These are phyloP conservation scores for Palaemon carinicauda DNA, from an alignment of 1,140 invertebrate genomes.

Conservation along the genomic window DNA sequence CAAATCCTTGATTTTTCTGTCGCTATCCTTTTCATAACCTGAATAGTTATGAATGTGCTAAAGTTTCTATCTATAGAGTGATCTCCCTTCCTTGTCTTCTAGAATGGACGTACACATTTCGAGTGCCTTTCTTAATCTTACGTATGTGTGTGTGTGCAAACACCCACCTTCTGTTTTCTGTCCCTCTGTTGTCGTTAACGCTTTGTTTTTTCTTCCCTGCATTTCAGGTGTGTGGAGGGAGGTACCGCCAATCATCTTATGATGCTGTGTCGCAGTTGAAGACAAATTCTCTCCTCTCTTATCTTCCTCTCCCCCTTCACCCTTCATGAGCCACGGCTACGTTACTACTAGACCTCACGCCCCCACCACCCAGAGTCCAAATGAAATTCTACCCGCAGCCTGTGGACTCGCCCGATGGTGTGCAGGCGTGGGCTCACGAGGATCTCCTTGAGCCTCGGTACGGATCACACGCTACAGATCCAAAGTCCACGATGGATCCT, in stretches of 20 bases:
- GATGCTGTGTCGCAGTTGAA: conserved; percentile 27
- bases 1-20: not conserved
- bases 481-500: conserved; percentile 70
- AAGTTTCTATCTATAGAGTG: too few species aligned
- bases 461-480: conserved; percentile 63
- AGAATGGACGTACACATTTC: not conserved
- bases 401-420: conserved; percentile 56
- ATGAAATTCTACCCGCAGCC: conserved; percentile 61
- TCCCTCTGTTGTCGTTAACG: conserved; percentile 24
- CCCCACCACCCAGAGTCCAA: conserved; percentile 27
- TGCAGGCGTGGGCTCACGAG: conserved; percentile 60
- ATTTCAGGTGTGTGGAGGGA: conserved; percentile 25
- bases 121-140: not conserved
- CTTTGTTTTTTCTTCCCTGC: conserved; percentile 3
- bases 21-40: not conserved
- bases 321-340: conserved; percentile 31
- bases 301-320: not conserved
- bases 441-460: conserved; percentile 57
- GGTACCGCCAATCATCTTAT: conserved; percentile 5
- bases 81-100: not conserved
- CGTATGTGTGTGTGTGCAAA: not conserved
- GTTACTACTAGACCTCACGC: not conserved
- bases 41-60: not conserved
- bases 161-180: conserved; percentile 17
- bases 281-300: too few species aligned